Conservation (phyloP, 2,797 vertebrate species). For the Odontamblyopus rebecca region DNA sequence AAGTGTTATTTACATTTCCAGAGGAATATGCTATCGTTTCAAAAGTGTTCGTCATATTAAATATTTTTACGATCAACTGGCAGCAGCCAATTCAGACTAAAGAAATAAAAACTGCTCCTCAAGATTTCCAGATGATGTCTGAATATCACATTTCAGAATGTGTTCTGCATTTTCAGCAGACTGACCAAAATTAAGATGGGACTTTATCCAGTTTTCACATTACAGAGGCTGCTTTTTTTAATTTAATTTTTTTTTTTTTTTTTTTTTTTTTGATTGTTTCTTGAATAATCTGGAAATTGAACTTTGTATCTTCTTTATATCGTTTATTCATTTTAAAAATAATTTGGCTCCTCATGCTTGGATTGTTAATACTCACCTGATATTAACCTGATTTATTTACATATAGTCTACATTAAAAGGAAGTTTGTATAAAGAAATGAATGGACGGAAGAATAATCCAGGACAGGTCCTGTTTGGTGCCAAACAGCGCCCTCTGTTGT, state of each 20-base stretch:
- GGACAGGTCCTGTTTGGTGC: conserved; percentile 40
- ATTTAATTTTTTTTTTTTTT: not conserved
- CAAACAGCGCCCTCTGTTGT: conserved; percentile 75
- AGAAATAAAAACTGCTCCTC: not conserved
- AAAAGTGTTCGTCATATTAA: too few species aligned
- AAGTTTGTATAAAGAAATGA: not conserved
- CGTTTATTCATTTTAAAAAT: not conserved
- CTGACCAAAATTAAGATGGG: not conserved
- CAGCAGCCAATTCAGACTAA: not conserved
- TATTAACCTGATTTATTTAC: too few species aligned
- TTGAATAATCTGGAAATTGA: not conserved
- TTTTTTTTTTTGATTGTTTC: not conserved
- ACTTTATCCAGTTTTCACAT: not conserved
- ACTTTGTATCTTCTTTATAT: not conserved
- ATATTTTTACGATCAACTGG: too few species aligned
- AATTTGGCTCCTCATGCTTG: not conserved
- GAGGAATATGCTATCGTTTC: not conserved
- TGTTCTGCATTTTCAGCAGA: not conserved
- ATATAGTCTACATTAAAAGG: too few species aligned
- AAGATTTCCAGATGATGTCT: not conserved
- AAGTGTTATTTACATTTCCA: not conserved
- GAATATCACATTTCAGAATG: not conserved
- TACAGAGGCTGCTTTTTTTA: not conserved
- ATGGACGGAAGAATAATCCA: conserved; percentile 10
- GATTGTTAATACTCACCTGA: not conserved